These are phyloP conservation scores for Capricornis sumatraensis DNA, from an alignment of 2,113 vertebrate genomes.

Conservation along the genomic window DNA sequence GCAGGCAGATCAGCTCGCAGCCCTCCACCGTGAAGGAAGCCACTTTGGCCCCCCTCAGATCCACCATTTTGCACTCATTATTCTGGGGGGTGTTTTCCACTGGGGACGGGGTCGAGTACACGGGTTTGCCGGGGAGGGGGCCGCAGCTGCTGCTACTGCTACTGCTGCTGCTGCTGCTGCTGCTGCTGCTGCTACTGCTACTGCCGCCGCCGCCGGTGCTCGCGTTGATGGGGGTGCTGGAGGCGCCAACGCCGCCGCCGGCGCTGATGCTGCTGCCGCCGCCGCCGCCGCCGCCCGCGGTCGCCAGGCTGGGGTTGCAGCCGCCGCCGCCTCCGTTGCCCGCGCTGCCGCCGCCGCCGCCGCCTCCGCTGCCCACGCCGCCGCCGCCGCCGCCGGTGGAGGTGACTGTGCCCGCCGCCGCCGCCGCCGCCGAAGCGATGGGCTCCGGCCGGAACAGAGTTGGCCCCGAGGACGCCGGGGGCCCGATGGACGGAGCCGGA, in stretches of 20 bases:
- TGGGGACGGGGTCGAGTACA: slow-evolving; percentile 97
- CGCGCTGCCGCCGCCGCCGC: slow-evolving; percentile 19
- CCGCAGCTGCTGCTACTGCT: slow-evolving; percentile 77
- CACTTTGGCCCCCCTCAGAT: slow-evolving; percentile 96
- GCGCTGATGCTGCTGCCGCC: slow-evolving; percentile 34
- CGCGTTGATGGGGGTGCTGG: neutral
- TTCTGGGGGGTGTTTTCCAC: slow-evolving; percentile 99
- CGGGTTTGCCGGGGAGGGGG: slow-evolving; percentile 89
- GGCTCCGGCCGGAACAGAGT: slow-evolving; percentile 92
- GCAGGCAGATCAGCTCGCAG: slow-evolving; percentile 97
- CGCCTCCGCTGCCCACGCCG: slow-evolving; percentile 35
- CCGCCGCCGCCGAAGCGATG: slow-evolving; percentile 70
- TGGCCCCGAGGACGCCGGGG: slow-evolving; percentile 81
- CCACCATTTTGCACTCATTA: slow-evolving; percentile 99
- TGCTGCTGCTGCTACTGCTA: slow-evolving; percentile 75
- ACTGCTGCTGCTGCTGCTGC: slow-evolving; percentile 83
- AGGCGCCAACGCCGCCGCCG: slow-evolving; percentile 38
- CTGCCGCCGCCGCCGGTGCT: slow-evolving; percentile 80
- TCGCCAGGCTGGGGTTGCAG: too few relatives aligned
- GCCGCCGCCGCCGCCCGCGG: slow-evolving; percentile 55
- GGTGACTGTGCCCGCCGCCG: slow-evolving; percentile 27
- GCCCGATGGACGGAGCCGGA: slow-evolving; percentile 87
- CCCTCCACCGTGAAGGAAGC: slow-evolving; percentile 98
- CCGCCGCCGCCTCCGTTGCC: neutral
- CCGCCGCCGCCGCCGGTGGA: slow-evolving; percentile 64